A percentile compares a stretch with the other conserved stretches of the same genome.
Conservation (phyloP, 2,888 invertebrate genomes). For the Bombyx huttoni region DNA sequence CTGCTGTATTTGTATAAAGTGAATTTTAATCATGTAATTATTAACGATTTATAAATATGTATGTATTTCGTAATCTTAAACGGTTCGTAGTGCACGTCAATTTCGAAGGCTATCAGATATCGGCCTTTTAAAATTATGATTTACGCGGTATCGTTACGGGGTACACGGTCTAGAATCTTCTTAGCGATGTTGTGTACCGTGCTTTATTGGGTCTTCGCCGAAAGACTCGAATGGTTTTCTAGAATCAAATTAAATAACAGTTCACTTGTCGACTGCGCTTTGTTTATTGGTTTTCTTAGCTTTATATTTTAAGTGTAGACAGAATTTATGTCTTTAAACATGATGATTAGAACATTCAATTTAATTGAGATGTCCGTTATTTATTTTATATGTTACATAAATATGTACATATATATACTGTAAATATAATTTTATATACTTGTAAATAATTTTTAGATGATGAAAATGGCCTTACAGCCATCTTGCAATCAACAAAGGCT, state of each 20-base stretch:
- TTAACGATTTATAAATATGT: conserved; percentile 31
- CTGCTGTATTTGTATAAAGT: conserved; percentile 81
- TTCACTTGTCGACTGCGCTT: conserved; percentile 5
- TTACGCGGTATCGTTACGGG: neutral
- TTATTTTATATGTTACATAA: conserved; percentile 53
- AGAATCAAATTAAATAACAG: neutral
- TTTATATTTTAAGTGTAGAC: conserved; percentile 33
- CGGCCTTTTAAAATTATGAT: conserved; percentile 18
- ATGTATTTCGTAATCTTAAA: conserved; percentile 63
- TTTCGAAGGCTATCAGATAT: conserved; percentile 68
- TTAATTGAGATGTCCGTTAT: conserved; percentile 65
- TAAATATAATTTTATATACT: conserved; percentile 52
- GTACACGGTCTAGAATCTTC: no score
- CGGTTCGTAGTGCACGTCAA: conserved; percentile 62
- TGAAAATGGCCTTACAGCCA: conserved; percentile 11
- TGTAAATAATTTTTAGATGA: conserved; percentile 49
- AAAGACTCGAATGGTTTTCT: neutral
- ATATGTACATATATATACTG: conserved; percentile 56
- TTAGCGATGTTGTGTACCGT: neutral
- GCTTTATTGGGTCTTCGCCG: neutral
- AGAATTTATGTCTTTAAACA: conserved; percentile 38
- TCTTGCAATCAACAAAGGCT: conserved; percentile 22
- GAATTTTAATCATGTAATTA: conserved; percentile 69
- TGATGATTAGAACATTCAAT: conserved; percentile 56
- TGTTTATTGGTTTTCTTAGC: conserved; percentile 12